Base-by-base conservation (phyloP, 2,888 invertebrate species). In the Standfussiana lucernea region DNA sequence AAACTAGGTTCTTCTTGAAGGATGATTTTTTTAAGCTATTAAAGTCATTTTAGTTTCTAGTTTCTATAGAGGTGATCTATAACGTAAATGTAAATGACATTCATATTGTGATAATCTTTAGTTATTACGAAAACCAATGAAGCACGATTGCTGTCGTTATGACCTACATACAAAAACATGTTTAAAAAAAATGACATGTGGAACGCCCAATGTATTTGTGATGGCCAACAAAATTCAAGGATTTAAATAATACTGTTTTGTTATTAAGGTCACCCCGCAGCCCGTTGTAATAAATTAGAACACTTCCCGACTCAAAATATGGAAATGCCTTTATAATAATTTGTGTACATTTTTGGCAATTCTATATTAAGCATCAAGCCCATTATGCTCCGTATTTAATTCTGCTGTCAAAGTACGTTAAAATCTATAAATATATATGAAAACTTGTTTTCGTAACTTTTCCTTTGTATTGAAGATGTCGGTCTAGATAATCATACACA, bases 131-230 rank as follows among this genome's bases (percentile, higher is more conserved):
- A 59, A n/a, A 47, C 61, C 42, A 28, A 45, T 24, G 37, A 72
- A 37, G 21, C 15, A 62, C 32, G 37, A 37, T 18, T 61, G 21
- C 24, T 50, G 21, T 42, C 40, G 5, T 32, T 15, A 56, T 18
- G 64, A 72, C 59, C 28, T n/a, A 50, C 32, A 42, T 13, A 53
- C 4, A 45, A 35, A 45, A 24, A 35, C 35, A 18, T 35, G 18
- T 40, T 28, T n/a, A 42, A 75, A 82, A 79, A 80, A 78, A 79
- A 62, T n/a, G n/a, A n/a, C 18, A 45, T 18, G 80, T 78, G 76
- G 72, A 75, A 62, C 24, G 67, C 28, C 15, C 37, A 71, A 71
- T 50, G 35, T 42, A 61, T 37, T 53, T 40, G 77, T 74, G 71
- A 47, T 68, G 50, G 61, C 59, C 42, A 37, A 15, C 62, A 71